These are phyloP conservation scores for Serinus canaria DNA, from an alignment of 2,113 vertebrate genomes.

Conservation along the genomic window DNA sequence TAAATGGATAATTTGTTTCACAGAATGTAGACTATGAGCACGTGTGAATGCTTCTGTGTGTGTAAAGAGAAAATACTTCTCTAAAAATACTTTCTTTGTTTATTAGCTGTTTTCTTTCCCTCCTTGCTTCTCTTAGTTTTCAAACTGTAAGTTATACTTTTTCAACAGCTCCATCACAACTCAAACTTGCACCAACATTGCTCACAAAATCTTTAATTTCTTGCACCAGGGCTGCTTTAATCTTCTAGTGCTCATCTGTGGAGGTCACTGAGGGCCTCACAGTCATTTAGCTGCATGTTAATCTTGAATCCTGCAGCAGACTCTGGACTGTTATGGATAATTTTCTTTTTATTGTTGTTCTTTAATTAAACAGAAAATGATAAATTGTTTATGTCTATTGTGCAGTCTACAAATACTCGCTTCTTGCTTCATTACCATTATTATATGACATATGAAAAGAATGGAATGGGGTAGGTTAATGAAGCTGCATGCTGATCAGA, in stretches of 20 bases:
- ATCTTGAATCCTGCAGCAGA: conserved; percentile 31
- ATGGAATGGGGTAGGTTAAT: conserved; percentile 48
- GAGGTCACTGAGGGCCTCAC: not conserved
- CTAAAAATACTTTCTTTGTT: not conserved
- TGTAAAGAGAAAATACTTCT: not conserved
- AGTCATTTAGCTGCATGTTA: not conserved
- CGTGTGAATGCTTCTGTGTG: not conserved
- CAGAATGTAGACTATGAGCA: not conserved
- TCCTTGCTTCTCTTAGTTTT: not conserved
- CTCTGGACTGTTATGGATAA: conserved; percentile 5
- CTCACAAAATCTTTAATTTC: not conserved
- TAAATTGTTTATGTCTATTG: conserved; percentile 63
- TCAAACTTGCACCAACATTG: not conserved
- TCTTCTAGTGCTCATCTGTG: not conserved
- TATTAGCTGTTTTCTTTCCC: not conserved
- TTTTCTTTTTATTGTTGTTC: conserved; percentile 64
- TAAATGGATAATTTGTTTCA: not conserved
- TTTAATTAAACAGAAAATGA: conserved; percentile 69
- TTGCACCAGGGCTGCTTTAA: not conserved
- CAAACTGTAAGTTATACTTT: not conserved
- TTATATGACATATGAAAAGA: conserved; percentile 51
- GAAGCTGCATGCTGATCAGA: not conserved
- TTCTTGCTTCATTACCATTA: conserved; percentile 68
- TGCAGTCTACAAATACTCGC: conserved; percentile 39
- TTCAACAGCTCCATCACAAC: not conserved